A percentile compares a stretch with the other conserved stretches of the same genome.
Evolutionary conservation across 2,888 invertebrate species (phyloP).

Genomic region (Carterocephalus palaemon): DNA sequence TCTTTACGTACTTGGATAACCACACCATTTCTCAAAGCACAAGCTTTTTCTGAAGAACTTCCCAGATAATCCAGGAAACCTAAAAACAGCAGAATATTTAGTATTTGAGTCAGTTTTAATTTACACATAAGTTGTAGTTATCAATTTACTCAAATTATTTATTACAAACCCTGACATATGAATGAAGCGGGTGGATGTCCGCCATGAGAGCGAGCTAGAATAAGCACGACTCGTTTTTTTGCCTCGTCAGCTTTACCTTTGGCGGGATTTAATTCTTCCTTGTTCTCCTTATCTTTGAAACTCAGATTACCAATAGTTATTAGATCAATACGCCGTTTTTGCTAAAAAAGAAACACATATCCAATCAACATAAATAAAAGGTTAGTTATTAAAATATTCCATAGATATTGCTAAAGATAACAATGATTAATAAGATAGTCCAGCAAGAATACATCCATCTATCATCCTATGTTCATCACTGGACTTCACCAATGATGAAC

Average conservation of each 20-base stretch:
- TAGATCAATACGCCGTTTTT: conserved; percentile 93
- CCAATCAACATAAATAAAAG: no score
- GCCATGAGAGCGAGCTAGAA: conserved; percentile 94
- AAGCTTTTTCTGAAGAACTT: conserved; percentile 83
- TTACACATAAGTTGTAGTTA: not conserved
- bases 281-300: conserved; percentile 48
- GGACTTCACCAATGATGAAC: no score
- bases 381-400: no score
- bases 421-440: no score
- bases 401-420: no score
- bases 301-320: conserved; percentile 86
- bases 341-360: conserved; percentile 76
- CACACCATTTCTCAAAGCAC: conserved; percentile 57
- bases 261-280: conserved; percentile 53
- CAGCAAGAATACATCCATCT: no score
- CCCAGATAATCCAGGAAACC: conserved; percentile 95
- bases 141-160: not conserved
- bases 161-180: conserved; percentile 90
- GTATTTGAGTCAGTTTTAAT: not conserved
- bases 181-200: conserved; percentile 97
- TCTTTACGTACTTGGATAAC: conserved; percentile 57
- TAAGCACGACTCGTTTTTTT: conserved; percentile 83
- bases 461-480: no score
- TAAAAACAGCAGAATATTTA: conserved; percentile 60
- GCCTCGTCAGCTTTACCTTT: conserved; percentile 72